Percentiles rank a stretch among this genome's conserved stretches.
Evolutionary conservation across 2,888 invertebrate genomes (phyloP).

Genomic region (Syrista parreyssii): DNA sequence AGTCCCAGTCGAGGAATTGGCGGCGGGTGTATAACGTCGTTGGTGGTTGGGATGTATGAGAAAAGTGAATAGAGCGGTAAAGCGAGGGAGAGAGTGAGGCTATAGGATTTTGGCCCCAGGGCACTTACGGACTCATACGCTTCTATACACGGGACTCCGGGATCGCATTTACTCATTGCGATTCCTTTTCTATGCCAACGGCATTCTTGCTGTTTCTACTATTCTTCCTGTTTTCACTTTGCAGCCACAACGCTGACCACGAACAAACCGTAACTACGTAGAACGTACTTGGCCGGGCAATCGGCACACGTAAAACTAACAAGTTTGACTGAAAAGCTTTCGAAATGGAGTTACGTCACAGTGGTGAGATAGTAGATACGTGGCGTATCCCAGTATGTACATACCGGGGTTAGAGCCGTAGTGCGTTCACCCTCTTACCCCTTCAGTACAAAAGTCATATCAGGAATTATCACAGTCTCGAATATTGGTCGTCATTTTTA

Average conservation of each 20-base stretch:
- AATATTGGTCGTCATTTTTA: no score
- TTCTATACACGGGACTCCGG: background rate
- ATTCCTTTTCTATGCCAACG: slow-evolving; percentile 16
- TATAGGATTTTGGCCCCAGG: no score
- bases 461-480: no score
- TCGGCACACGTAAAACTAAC: slow-evolving; percentile 29
- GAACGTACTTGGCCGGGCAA: slow-evolving; percentile 12
- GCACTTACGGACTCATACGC: background rate
- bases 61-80: background rate
- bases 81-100: background rate
- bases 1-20: background rate
- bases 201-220: background rate
- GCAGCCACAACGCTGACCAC: slow-evolving; percentile 27
- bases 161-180: slow-evolving; percentile 13
- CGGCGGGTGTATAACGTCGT: background rate
- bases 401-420: background rate
- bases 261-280: slow-evolving; percentile 33
- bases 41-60: background rate
- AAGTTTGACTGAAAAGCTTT: slow-evolving; percentile 28
- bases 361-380: no score
- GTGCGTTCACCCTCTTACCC: background rate
- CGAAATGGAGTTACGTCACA: slow-evolving; percentile 27
- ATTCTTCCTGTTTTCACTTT: slow-evolving; percentile 8
- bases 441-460: no score
- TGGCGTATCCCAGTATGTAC: no score